Conservation (phyloP, 2,113 vertebrate species). For the Rhabdomys dilectus region DNA sequence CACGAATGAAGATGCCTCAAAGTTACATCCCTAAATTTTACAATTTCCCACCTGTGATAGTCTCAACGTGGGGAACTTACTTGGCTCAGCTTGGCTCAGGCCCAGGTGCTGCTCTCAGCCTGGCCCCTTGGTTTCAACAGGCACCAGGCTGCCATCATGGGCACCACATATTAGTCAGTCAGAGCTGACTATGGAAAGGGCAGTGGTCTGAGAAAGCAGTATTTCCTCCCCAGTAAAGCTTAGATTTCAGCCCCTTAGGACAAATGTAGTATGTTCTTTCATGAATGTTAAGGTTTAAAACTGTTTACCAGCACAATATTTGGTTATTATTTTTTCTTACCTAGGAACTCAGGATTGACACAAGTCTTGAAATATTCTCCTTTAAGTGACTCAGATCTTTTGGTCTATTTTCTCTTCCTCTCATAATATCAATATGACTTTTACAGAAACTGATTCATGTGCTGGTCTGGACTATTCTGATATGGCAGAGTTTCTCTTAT, state of each 20-base stretch:
- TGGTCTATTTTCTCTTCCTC: background rate
- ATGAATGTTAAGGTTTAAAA: background rate
- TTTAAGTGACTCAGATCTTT: background rate
- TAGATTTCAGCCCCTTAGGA: no score
- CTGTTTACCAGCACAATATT: background rate
- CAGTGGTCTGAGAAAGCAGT: background rate
- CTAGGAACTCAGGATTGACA: background rate
- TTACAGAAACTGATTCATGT: background rate
- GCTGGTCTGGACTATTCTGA: background rate
- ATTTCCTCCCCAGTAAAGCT: background rate
- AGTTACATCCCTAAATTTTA: background rate
- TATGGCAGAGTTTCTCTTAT: background rate
- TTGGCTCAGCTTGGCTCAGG: background rate
- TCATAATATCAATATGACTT: background rate
- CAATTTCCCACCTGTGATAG: no score
- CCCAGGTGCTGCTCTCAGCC: background rate
- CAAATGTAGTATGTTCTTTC: background rate
- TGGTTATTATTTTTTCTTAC: background rate
- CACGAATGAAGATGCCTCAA: background rate
- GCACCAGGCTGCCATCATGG: no score
- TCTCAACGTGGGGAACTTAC: no score
- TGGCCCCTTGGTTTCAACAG: background rate
- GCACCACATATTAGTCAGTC: background rate
- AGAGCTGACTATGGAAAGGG: no score
- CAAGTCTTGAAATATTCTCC: background rate